These are phyloP conservation scores for Leucoptera coffeella DNA, from an alignment of 2,888 invertebrate species.

Conservation along the genomic window DNA sequence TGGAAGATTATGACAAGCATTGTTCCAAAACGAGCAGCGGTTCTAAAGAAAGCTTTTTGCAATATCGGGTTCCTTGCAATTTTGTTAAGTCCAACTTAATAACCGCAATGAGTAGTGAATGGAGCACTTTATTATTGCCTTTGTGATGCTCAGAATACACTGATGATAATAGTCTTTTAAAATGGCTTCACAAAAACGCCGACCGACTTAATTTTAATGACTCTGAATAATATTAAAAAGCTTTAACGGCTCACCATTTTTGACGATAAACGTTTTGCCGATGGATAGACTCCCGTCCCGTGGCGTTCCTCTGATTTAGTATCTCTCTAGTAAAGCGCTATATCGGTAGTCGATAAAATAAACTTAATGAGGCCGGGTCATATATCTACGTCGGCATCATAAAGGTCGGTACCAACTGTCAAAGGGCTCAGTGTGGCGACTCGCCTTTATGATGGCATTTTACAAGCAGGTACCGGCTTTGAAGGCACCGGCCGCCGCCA, in stretches of 20 bases:
- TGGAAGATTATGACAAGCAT: no score
- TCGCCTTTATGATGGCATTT: conserved; percentile 47
- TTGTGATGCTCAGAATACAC: conserved; percentile 39
- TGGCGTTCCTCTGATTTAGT: conserved; percentile 35
- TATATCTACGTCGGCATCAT: conserved; percentile 47
- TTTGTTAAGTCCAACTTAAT: no score
- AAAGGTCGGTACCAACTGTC: conserved; percentile 46
- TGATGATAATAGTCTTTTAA: conserved; percentile 35
- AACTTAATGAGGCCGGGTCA: conserved; percentile 39
- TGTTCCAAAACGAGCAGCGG: no score
- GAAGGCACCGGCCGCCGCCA: conserved; percentile 43
- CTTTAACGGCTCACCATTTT: conserved; percentile 36
- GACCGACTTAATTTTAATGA: conserved; percentile 40
- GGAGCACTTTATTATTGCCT: conserved; percentile 23
- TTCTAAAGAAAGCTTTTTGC: no score
- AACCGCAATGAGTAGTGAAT: conserved; percentile 20
- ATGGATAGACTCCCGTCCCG: no score
- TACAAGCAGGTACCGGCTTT: conserved; percentile 47
- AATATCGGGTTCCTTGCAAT: no score
- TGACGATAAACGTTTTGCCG: no score
- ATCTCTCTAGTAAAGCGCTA: conserved; percentile 27
- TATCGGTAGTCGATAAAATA: conserved; percentile 43
- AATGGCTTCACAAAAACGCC: conserved; percentile 28
- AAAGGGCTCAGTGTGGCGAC: conserved; percentile 46
- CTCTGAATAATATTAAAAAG: conserved; percentile 42